phyloP scores from a whole-genome alignment of 2,113 vertebrate species.

The Pitta sordida region DNA sequence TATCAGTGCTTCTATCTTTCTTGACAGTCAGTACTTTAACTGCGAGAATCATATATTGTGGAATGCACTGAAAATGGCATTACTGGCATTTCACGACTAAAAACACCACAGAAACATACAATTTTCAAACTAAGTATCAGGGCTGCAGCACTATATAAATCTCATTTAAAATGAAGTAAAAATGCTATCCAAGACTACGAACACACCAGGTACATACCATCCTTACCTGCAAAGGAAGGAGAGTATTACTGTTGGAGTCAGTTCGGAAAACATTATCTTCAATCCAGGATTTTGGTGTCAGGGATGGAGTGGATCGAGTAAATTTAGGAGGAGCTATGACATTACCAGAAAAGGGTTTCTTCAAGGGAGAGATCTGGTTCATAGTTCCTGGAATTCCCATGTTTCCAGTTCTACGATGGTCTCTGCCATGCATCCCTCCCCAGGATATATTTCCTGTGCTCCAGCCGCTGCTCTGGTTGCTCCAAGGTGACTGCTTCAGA shows the following conservation, averaged over 20 bases:
- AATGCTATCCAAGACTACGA: neutral
- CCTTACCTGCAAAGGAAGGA: conserved; percentile 95
- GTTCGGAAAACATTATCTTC: conserved; percentile 96
- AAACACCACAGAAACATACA: neutral
- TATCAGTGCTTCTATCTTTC: neutral
- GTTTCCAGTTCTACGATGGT: conserved; percentile 88
- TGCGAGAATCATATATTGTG: neutral
- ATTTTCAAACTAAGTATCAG: neutral
- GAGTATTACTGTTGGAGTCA: conserved; percentile 96
- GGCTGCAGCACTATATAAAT: neutral
- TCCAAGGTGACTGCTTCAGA: conserved; percentile 95
- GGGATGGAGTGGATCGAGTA: conserved; percentile 85
- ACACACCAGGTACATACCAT: conserved; percentile 49
- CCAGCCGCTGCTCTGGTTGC: conserved; percentile 92
- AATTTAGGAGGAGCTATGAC: conserved; percentile 98
- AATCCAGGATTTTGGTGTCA: conserved; percentile 93
- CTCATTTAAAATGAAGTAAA: neutral
- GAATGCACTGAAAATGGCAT: neutral
- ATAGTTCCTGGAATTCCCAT: conserved; percentile 89
- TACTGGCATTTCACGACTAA: neutral
- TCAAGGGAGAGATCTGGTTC: conserved; percentile 92
- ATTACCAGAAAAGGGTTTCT: conserved; percentile 95
- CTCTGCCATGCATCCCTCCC: conserved; percentile 86
- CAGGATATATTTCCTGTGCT: conserved; percentile 91
- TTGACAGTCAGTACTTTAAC: neutral